Conservation (phyloP, 1,140 invertebrate genomes). For the Arion vulgaris region DNA sequence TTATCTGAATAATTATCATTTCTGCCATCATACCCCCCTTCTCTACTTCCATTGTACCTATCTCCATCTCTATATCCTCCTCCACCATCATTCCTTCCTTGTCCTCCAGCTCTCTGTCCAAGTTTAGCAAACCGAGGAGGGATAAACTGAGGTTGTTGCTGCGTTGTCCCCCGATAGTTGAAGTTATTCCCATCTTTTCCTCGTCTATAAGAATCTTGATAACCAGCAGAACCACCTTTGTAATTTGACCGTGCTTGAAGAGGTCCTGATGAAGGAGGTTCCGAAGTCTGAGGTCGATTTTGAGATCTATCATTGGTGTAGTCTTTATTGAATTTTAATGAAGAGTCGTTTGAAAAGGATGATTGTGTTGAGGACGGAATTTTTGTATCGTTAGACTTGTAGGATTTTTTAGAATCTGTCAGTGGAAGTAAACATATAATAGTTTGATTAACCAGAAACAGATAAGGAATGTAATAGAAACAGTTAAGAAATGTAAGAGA, state of each 20-base stretch:
- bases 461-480: too few species aligned
- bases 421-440: too few species aligned
- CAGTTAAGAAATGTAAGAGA: too few species aligned
- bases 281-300: not conserved
- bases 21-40: conserved; percentile 1
- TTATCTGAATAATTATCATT: not conserved
- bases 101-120: not conserved
- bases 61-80: not conserved
- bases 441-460: too few species aligned
- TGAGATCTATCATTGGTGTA: too few species aligned
- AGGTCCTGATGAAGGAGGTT: not conserved
- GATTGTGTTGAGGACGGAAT: not conserved
- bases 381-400: not conserved
- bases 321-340: not conserved
- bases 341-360: not conserved
- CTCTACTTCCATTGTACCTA: not conserved
- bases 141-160: conserved; percentile 3
- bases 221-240: not conserved
- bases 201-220: not conserved
- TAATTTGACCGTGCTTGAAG: not conserved
- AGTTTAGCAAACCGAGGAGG: conserved; percentile 22
- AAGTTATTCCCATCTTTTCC: not conserved
- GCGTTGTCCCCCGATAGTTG: not conserved
- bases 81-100: not conserved
- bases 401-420: not conserved